Evolutionary conservation across 1,140 invertebrate genomes (phyloP).

Genomic region (Drosophila kepulauana): DNA sequence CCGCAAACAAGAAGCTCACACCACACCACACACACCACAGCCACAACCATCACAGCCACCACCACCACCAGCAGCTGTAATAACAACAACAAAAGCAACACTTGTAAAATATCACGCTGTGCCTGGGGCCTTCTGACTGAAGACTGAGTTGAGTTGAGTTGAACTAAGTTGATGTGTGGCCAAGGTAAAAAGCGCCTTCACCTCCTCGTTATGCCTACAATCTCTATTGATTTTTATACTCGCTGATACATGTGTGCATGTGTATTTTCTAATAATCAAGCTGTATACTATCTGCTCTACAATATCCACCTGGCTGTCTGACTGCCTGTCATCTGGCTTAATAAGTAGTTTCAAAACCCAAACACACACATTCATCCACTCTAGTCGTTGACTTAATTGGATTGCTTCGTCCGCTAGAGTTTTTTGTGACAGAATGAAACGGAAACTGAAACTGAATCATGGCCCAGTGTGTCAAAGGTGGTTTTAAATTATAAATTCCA

Average conservation of each 20-base stretch:
- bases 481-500: conserved; percentile 65
- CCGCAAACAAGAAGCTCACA: conserved; percentile 1
- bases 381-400: conserved; percentile 59
- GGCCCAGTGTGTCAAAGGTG: conserved; percentile 28
- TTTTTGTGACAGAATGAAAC: conserved; percentile 17
- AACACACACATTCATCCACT: conserved; percentile 18
- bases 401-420: conserved; percentile 56
- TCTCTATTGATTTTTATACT: conserved; percentile 75
- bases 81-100: conserved; percentile 61
- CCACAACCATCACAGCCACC: conserved; percentile 41
- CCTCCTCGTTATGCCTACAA: conserved; percentile 62
- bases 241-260: conserved; percentile 28
- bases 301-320: conserved; percentile 25
- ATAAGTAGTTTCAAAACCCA: conserved; percentile 47
- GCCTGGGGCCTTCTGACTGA: conserved; percentile 42
- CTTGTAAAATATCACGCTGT: conserved; percentile 77
- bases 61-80: conserved; percentile 35
- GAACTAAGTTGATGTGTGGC: conserved; percentile 35
- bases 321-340: conserved; percentile 17
- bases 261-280: conserved; percentile 36
- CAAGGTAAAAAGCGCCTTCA: conserved; percentile 64
- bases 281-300: conserved; percentile 26
- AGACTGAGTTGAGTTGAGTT: conserved; percentile 17
- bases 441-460: conserved; percentile 30
- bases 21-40: conserved; percentile 14